Base-by-base conservation (phyloP, 2,888 invertebrate genomes). In the Melieria picta region DNA sequence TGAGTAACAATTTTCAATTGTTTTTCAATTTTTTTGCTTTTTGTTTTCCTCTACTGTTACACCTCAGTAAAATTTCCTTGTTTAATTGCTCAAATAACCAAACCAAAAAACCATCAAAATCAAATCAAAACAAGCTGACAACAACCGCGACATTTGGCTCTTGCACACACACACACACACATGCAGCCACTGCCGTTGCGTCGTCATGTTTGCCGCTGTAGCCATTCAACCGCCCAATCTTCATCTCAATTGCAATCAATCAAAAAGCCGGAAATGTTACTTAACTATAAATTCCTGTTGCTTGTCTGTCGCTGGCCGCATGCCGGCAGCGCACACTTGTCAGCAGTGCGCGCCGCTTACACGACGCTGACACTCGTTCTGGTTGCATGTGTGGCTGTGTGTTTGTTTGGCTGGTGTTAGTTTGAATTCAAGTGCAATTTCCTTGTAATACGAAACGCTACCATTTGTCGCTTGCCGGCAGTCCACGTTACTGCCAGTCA, bases 221-320 rank as follows among this genome's bases (percentile, higher is more conserved):
- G 2, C 30, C 66, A 43, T 50, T 43, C n/a, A 52, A 65, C 46
- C 48, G 30, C 30, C 30, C 30, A 30, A 30, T 43, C 58, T 62
- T 76, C 80, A 83, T 81, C 82, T 82, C 83, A 79, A 82, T 83
- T 82, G 81, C 81, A 81, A 81, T 81, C 81, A 81, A 83, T 81
- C 81, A 81, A 83, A 81, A 79, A 79, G 80, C 77, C 81, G 81
- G 81, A 83, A 83, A 83, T 82, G 83, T 80, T 80, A 81, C 83
- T 83, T 80, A 82, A 83, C 79, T 78, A 47, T 42, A 57, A 62
- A 63, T 69, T 69, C 69, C 69, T 69, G 56, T 69, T 63, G 46
- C 56, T 30, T 11, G n/a, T 50, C n/a, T 10, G 9, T 46, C 42
- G 58, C 66, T 47, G 46, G 56, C 30, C 66, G n/a, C 30, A 66